Base-by-base conservation (phyloP, 2,797 vertebrate species). In the Naso thynnoides region DNA sequence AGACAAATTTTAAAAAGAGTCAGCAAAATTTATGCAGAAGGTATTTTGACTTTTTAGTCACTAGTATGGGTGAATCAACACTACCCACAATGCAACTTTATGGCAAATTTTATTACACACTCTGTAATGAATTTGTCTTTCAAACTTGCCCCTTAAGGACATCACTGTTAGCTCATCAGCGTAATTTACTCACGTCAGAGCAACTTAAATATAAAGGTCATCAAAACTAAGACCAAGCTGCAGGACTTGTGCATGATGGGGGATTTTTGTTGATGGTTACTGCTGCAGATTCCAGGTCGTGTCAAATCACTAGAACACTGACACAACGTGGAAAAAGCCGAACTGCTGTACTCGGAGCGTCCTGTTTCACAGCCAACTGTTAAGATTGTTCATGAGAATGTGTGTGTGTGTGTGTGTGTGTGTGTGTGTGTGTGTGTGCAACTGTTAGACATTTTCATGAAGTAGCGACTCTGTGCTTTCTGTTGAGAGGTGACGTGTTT, bases 271-370 rank as follows among this genome's bases (percentile, higher is more conserved):
- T 56, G 63, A 61, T 68, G 63, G 39, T 61, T 68, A 26, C 59
- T 0, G 29, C 69, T 81, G 69, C 50, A 67, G 70, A 49, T 50
- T 68, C 48, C 4, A 3, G 1, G 59, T 48, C 38, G 44, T 68
- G 73, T 82, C 49, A 53, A 60, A 69, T 76, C 74, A 79, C 73
- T 79, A 75, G 55, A 81, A 62, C 26, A 47, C 24, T 1, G 44
- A 78, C 5, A 21, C 21, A 33, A 27, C 23, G 11, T 61, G 10
- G 54, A 26, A 41, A 45, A 67, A 19, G 16, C 45, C 53, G 39
- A 48, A 67, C 44, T 14, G 63, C 44, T 72, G 54, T 8, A 31
- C 47, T 55, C 29, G 44, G 26, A 63, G 24, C 52, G 1, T 38
- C 45, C 41, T 5, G 39, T 66, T 56, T 74, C 80, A 70, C 49